Evolutionary conservation across 2,113 vertebrate genomes (phyloP).

Genomic region (Psilopsiagon aymara): DNA sequence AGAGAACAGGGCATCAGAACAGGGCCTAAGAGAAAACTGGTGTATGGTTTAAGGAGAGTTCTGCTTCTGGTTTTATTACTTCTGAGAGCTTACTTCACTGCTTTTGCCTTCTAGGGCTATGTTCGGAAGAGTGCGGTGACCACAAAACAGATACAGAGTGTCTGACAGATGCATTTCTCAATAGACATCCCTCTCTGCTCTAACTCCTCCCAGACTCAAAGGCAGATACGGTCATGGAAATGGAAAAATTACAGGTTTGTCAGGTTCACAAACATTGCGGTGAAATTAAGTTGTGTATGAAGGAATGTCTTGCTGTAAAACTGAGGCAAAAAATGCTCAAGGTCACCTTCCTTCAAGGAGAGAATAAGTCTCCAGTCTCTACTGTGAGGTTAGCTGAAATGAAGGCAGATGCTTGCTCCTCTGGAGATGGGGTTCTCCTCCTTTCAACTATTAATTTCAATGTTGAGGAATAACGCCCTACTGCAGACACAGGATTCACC

Average conservation of each 20-base stretch:
- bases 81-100: neutral
- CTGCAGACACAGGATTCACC: neutral
- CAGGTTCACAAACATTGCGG: neutral
- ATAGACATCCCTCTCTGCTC: neutral
- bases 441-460: neutral
- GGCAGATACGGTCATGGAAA: neutral
- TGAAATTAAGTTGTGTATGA: neutral
- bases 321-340: neutral
- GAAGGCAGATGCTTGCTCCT: neutral
- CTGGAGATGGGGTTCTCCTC: neutral
- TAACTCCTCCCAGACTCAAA: neutral
- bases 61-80: neutral
- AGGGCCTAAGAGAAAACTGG: neutral
- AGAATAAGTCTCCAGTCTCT: neutral
- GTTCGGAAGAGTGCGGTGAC: neutral
- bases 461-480: neutral
- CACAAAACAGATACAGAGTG: neutral
- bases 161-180: neutral
- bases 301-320: neutral
- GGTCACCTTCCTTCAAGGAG: neutral
- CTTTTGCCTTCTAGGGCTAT: neutral
- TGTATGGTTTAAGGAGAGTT: neutral
- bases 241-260: neutral
- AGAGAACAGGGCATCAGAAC: neutral
- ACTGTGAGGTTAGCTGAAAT: neutral